phyloP scores from a whole-genome alignment of 1,140 invertebrate genomes.

The Asbolus verrucosus region DNA sequence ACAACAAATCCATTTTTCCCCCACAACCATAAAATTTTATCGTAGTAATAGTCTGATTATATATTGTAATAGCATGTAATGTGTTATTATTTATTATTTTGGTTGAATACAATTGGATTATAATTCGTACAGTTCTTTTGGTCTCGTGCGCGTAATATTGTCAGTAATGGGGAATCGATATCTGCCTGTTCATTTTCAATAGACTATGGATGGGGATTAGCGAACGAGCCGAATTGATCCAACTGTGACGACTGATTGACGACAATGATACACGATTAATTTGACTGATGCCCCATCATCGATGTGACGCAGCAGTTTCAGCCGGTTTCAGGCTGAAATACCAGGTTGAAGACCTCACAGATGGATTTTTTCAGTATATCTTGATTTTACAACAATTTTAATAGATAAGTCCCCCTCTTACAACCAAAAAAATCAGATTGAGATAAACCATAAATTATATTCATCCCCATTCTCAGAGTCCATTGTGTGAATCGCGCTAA shows the following conservation, averaged over 20 bases:
- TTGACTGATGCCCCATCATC: constrained; percentile 35
- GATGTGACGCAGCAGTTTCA: constrained; percentile 18
- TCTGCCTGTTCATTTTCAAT: constrained; percentile 55
- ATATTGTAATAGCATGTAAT: constrained; percentile 57
- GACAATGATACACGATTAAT: constrained; percentile 47
- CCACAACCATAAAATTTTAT: constrained; percentile 55
- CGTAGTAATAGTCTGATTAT: constrained; percentile 54
- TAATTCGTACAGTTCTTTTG: constrained; percentile 56
- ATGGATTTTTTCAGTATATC: no score
- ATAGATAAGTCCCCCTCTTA: background rate
- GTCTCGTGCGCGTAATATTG: constrained; percentile 47
- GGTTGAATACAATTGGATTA: constrained; percentile 55
- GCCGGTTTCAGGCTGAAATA: background rate
- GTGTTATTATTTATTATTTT: constrained; percentile 57
- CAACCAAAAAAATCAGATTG: constrained; percentile 12
- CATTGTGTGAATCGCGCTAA: constrained; percentile 37
- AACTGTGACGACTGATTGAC: constrained; percentile 51
- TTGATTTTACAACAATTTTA: background rate
- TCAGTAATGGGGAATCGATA: constrained; percentile 57
- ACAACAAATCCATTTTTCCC: constrained; percentile 38
- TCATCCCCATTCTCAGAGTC: constrained; percentile 23
- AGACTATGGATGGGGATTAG: constrained; percentile 49
- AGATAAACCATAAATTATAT: constrained; percentile 36
- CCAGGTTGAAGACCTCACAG: background rate
- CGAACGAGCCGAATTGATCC: constrained; percentile 43